These are phyloP conservation scores for Sesamia inferens DNA, from an alignment of 2,888 invertebrate genomes.

Conservation along the genomic window DNA sequence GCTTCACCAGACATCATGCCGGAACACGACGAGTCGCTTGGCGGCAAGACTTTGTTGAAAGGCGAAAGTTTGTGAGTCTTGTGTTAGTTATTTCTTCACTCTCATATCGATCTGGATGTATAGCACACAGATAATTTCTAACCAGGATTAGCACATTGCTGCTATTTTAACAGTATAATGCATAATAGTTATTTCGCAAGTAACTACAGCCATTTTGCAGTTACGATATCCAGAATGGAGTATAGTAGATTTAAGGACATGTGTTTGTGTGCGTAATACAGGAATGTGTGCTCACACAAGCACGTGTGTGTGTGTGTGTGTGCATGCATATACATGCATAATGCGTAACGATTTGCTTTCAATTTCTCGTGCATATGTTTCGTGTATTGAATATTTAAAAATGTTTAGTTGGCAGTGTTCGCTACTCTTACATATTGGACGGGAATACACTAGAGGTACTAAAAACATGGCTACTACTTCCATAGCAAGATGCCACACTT, in stretches of 20 bases:
- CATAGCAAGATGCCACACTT: slow-evolving; percentile 70
- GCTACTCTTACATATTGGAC: slow-evolving; percentile 44
- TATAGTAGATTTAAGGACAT: not conserved
- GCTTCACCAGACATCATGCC: no score
- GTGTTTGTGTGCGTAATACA: slow-evolving; percentile 27
- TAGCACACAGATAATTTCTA: no score
- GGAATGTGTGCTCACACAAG: slow-evolving; percentile 5
- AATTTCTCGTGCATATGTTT: not conserved
- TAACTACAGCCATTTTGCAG: not conserved
- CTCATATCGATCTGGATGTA: no score
- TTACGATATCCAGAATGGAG: not conserved
- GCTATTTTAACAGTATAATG: not conserved
- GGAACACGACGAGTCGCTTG: no score
- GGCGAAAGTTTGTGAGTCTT: no score
- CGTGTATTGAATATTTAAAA: not conserved
- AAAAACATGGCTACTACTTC: slow-evolving; percentile 63
- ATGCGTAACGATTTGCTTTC: not conserved
- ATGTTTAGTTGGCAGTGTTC: slow-evolving; percentile 41
- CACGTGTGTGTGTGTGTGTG: not conserved
- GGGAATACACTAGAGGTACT: slow-evolving; percentile 56
- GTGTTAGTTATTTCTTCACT: no score
- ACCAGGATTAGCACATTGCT: no score
- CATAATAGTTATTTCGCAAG: no score
- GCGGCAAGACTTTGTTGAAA: no score
- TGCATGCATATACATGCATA: not conserved